phyloP scores from a whole-genome alignment of 2,797 vertebrate genomes.

The Discoglossus pictus region DNA sequence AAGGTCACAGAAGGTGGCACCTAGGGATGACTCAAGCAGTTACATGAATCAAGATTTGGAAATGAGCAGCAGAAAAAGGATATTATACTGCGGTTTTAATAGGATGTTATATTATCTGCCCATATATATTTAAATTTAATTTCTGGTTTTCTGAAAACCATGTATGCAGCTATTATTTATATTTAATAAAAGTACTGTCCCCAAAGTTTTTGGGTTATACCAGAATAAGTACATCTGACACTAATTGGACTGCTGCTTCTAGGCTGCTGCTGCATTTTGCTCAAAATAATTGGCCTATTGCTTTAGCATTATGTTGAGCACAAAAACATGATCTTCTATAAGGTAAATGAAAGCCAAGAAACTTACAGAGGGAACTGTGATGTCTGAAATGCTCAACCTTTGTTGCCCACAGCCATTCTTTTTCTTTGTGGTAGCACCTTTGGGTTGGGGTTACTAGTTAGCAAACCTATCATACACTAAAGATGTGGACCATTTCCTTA shows the following conservation, averaged over 20 bases:
- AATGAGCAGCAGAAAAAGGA: too few relatives aligned
- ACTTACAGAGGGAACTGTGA: slow-evolving; percentile 34
- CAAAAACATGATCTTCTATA: slow-evolving; percentile 34
- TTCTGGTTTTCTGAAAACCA: too few relatives aligned
- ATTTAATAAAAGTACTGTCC: too few relatives aligned
- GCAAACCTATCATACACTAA: slow-evolving; percentile 24
- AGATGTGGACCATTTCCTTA: slow-evolving; percentile 8
- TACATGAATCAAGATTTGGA: too few relatives aligned
- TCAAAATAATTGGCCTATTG: slow-evolving; percentile 39
- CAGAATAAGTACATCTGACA: too few relatives aligned
- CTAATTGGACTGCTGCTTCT: slow-evolving; percentile 10
- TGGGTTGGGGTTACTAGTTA: slow-evolving; percentile 35
- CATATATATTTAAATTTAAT: too few relatives aligned
- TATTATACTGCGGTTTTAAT: too few relatives aligned
- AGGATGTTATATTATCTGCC: too few relatives aligned
- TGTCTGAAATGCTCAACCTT: slow-evolving; percentile 35
- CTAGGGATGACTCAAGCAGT: too few relatives aligned
- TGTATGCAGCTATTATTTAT: too few relatives aligned
- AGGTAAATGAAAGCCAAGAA: slow-evolving; percentile 41
- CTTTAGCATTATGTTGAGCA: neutral
- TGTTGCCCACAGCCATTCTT: slow-evolving; percentile 19
- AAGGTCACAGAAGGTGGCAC: too few relatives aligned
- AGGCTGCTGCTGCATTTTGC: slow-evolving; percentile 6
- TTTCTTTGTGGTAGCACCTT: slow-evolving; percentile 29
- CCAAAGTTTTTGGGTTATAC: too few relatives aligned